Evolutionary conservation across 1,140 invertebrate genomes (phyloP).

Genomic region (Delia radicum): DNA sequence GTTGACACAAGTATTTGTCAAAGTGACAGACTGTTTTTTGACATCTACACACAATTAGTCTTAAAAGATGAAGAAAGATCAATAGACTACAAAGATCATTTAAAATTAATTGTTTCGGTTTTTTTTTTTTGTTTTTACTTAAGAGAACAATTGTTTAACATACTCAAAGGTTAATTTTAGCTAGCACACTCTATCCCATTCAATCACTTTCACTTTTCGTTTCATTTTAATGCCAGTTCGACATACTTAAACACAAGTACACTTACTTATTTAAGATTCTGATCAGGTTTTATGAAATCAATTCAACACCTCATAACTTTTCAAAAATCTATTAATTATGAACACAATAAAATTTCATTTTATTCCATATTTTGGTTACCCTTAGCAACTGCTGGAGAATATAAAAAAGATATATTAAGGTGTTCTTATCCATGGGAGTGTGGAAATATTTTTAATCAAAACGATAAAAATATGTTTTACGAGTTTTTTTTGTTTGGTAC

Average conservation of each 20-base stretch:
- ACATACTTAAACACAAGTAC: too few species aligned
- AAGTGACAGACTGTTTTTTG: slow-evolving; percentile 3
- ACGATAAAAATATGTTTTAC: slow-evolving; percentile 26
- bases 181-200: not conserved
- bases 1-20: slow-evolving; percentile 19
- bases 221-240: too few species aligned
- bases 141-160: not conserved
- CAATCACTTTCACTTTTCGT: not conserved
- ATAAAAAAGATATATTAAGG: too few species aligned
- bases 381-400: not conserved
- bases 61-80: not conserved
- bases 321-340: slow-evolving; percentile 17
- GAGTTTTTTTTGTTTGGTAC: not conserved
- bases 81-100: not conserved
- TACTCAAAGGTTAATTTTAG: not conserved
- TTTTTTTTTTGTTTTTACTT: not conserved
- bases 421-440: too few species aligned
- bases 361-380: not conserved
- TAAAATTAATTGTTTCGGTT: slow-evolving; percentile 11
- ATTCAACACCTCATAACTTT: slow-evolving; percentile 18
- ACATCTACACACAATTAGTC: slow-evolving; percentile 17
- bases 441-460: slow-evolving; percentile 19
- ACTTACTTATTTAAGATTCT: not conserved
- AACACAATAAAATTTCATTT: slow-evolving; percentile 1
- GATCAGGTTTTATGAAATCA: slow-evolving; percentile 22